phyloP scores from a whole-genome alignment of 1,140 invertebrate species.

The Drosophila paulistorum region DNA sequence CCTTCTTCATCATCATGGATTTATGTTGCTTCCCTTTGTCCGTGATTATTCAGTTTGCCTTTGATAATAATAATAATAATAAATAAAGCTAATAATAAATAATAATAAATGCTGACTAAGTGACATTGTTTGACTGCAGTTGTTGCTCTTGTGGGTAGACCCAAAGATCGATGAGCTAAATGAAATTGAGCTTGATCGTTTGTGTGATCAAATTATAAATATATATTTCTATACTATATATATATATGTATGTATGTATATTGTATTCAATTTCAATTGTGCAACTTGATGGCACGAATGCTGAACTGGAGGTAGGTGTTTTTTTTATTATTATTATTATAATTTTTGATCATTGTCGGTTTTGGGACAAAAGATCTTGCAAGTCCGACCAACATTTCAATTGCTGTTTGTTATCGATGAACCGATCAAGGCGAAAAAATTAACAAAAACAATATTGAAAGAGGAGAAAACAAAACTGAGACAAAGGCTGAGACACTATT shows the following conservation, averaged over 20 bases:
- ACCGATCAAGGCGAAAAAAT: conserved; percentile 37
- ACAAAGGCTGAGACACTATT: not conserved
- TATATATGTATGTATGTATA: not conserved
- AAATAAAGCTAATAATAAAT: conserved; percentile 30
- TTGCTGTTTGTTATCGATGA: conserved; percentile 54
- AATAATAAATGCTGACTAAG: conserved; percentile 48
- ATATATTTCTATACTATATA: not conserved
- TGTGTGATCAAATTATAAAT: not conserved
- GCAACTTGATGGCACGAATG: conserved; percentile 36
- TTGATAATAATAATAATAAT: not conserved
- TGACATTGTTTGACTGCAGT: conserved; percentile 56
- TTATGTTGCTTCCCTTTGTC: conserved; percentile 9
- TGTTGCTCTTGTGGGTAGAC: conserved; percentile 20
- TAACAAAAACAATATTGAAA: conserved; percentile 19
- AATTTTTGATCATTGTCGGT: conserved; percentile 13
- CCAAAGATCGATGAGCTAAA: conserved; percentile 38
- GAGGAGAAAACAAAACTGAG: too few species aligned
- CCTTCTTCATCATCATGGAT: conserved; percentile 15
- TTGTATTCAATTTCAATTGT: conserved; percentile 25
- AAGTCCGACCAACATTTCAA: conserved; percentile 61
- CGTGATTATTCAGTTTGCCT: not conserved
- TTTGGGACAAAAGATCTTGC: conserved; percentile 37
- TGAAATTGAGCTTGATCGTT: conserved; percentile 25
- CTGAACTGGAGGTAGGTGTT: not conserved
- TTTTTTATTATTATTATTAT: conserved; percentile 13